Evolutionary conservation across 2,888 invertebrate genomes (phyloP).

Genomic region (Limenitis arthemis): DNA sequence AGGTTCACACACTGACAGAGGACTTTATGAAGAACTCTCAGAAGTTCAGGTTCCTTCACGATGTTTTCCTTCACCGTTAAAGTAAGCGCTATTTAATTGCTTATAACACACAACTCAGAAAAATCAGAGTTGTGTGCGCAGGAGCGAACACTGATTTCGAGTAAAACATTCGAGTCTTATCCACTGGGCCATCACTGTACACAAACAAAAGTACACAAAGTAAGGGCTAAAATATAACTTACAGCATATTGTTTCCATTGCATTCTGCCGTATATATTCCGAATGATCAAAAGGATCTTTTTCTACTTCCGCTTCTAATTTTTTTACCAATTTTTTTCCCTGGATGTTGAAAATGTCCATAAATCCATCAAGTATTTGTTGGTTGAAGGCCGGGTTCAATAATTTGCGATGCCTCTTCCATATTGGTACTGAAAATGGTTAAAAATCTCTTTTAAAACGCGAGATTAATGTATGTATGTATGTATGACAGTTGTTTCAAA

Average conservation of each 20-base stretch:
- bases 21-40: too few species aligned
- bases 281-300: constrained; percentile 32
- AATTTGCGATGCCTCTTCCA: constrained; percentile 40
- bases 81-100: too few species aligned
- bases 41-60: too few species aligned
- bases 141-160: too few species aligned
- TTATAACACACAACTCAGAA: too few species aligned
- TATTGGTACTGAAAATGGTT: constrained; percentile 28
- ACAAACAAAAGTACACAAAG: too few species aligned
- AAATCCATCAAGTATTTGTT: constrained; percentile 32
- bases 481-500: too few species aligned
- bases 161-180: too few species aligned
- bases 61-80: too few species aligned
- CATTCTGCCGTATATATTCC: constrained; percentile 26
- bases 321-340: constrained; percentile 25
- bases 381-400: constrained; percentile 37
- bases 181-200: too few species aligned
- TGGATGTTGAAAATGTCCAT: constrained; percentile 35
- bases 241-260: constrained; percentile 36
- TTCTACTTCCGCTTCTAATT: constrained; percentile 27
- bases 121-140: too few species aligned
- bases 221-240: constrained; percentile 19
- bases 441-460: neutral
- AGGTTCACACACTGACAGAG: too few species aligned
- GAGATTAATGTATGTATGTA: neutral